A percentile compares a stretch with the other conserved stretches of the same genome.
These are phyloP conservation scores for Gorsachius magnificus DNA, from an alignment of 2,797 vertebrate species.

Conservation along the genomic window DNA sequence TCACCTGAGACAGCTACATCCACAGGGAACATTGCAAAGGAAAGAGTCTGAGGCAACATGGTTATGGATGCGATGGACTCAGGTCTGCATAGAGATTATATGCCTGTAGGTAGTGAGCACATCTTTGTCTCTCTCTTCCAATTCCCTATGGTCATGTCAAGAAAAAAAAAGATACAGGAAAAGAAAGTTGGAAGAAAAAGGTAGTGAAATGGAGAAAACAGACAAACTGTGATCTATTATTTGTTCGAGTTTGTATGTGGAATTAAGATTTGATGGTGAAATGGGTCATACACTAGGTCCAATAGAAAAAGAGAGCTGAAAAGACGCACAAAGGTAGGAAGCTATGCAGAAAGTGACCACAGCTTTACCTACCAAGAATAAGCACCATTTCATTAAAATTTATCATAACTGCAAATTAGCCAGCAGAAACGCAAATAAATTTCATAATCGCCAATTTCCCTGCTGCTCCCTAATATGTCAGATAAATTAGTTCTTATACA, in stretches of 20 bases:
- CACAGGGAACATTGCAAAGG: neutral
- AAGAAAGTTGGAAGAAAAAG: neutral
- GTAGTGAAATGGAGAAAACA: neutral
- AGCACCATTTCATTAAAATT: neutral
- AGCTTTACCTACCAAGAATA: neutral
- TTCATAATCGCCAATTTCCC: neutral
- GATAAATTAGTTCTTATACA: neutral
- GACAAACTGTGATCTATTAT: neutral
- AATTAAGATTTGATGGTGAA: neutral
- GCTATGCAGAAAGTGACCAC: neutral
- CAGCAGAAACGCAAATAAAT: neutral
- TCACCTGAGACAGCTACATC: neutral
- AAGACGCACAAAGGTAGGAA: neutral
- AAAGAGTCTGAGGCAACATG: neutral
- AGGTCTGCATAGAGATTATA: neutral
- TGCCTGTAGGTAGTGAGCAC: neutral
- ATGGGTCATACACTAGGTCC: neutral
- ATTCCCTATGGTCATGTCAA: neutral
- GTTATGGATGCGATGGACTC: neutral
- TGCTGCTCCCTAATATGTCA: neutral
- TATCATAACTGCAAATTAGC: neutral
- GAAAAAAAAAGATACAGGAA: neutral
- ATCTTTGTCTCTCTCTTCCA: neutral
- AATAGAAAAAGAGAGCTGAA: neutral
- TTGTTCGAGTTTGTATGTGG: neutral